Base-by-base conservation (phyloP, 2,797 vertebrate species). In the Poecilia wingei region DNA sequence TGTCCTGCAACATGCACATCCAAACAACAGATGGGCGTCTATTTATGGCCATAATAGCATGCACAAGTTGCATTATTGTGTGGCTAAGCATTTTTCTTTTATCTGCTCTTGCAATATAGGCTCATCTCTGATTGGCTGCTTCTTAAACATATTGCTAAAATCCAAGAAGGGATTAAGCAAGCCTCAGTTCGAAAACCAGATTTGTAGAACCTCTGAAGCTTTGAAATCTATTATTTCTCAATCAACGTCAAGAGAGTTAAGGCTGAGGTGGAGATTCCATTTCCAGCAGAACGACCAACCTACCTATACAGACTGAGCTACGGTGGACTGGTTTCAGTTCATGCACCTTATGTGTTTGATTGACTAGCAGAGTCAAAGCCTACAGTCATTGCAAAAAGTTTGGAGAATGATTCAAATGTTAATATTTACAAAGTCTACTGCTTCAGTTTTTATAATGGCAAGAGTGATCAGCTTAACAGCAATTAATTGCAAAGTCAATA, bases 1-100 rank as follows among this genome's bases (percentile, higher is more conserved):
- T 71, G 22, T 75, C 74, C 55, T 61, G 76, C 72, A 80, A 70
- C 82, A 85, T 76, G 81, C 77, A 61, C 28, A 77, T 28, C 28
- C 68, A 76, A 43, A 78, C 22, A 81, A 71, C 83, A 84, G 80
- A 86, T 82, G 80, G 53, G 39, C 0, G 18, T 76, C 78, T 84
- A 86, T 85, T 87, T 79, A 82, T 77, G 71, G 78, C 7, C 66
- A 78, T 41, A 25, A 70, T 72, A 49, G 70, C 70, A 71, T 64
- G 74, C 69, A 76, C 25, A 68, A 70, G 57, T 77, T 70, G 55
- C 39, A 82, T 64, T 59, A 41, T 10, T 55, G 45, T 45, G 53
- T 22, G 51, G 59, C 28, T 78, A 43, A 22, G 75, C 39, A 14
- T 18, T 45, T 55, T 53, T 57, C 10, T n/a, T n/a, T 55, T 3